Base-by-base conservation (phyloP, 2,113 vertebrate genomes). In the Prunella fulvescens region DNA sequence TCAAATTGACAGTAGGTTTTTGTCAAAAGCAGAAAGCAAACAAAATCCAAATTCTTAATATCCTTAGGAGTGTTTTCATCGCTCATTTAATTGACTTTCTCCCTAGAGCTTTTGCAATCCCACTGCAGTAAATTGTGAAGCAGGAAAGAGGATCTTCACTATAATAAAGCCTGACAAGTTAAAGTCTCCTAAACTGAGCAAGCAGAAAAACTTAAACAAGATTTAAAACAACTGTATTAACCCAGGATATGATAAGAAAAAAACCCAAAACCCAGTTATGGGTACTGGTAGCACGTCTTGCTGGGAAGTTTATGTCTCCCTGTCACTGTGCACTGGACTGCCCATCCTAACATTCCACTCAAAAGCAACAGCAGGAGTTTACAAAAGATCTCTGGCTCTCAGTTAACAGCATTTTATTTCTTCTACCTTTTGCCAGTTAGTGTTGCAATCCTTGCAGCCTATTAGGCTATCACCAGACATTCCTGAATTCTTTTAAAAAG, bases 131-230 rank as follows among this genome's bases (percentile, higher is more conserved):
- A 76, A 87, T 4, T 42, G 35, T 45, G 78, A 87, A 81, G 67
- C 19, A 37, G 51, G 71, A 88, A 93, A 90, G 84, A 92, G 23
- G 50, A 88, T 70, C 88, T 90, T 94, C 81, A 62, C 81, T 62
- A n/a, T 40, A 90, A 94, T 70, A 64, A 91, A 74, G 28, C 33
- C 66, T 93, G 87, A 89, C 84, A 91, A 89, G 86, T 79, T 90
- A 82, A 91, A 91, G 54, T 96, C 79, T 95, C 81, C 58, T 67
- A 86, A 91, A 94, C 3, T 66, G 47, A 80, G 81, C 35, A 93
- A 80, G 51, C 44, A 86, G 66, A 95, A 74, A 54, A 77, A 80
- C 20, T 58, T 72, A 76, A 69, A 88, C 29, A 62, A 76, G 37
- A 84, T 74, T 80, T 54, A 67, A 44, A 89, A 48, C 28, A 84